Base-by-base conservation (phyloP, 64 coral and sea anemone species). In the Trachythela sp. region DNA sequence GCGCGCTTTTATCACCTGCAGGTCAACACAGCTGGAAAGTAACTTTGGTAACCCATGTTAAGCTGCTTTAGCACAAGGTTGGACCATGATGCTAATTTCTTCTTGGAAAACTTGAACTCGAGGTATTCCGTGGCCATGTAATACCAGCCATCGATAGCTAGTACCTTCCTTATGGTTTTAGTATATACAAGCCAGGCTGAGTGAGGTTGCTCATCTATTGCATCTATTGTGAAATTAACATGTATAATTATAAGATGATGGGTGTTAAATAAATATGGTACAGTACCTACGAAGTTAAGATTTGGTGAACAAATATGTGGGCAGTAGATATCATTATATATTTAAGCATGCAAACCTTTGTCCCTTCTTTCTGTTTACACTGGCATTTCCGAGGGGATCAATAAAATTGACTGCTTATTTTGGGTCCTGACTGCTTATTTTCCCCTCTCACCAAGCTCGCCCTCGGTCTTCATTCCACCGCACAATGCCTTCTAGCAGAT, bases 91-190 rank as follows among this genome's bases (percentile, higher is more conserved):
- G 83, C 9, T 89, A 85, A 84, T 67, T 90, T 90, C 13, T 51
- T 83, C 4, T 18, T 83, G 72, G 70, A 90, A 70, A 32, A 22
- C 24, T 70, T 70, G 64, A 7, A 83, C 94, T 97, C n/a, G 94
- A 97, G 86, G 94, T 94, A 52, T 94, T 94, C 39, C 94, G 95
- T 6, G 95, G 93, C 4, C 94, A 93, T 2, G 95, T 97, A 40
- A 89, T 87, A 49, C 86, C 85, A 33, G 92, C 95, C 48, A 90
- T 88, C 56, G 88, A 77, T 18, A 92, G 15, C 30, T 15, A 49
- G 15, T 91, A 86, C 1, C 85, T 91, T 86, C 94, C 95, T 4
- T 80, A 80, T 33, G 91, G 68, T 4, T 92, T 88, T 20, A 92
- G n/a, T 4, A n/a, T 1, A 4, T 26, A 72, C n/a, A 91, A 89